Base-by-base conservation (phyloP, 2,797 vertebrate species). In the Melanotaenia pygmaea region DNA sequence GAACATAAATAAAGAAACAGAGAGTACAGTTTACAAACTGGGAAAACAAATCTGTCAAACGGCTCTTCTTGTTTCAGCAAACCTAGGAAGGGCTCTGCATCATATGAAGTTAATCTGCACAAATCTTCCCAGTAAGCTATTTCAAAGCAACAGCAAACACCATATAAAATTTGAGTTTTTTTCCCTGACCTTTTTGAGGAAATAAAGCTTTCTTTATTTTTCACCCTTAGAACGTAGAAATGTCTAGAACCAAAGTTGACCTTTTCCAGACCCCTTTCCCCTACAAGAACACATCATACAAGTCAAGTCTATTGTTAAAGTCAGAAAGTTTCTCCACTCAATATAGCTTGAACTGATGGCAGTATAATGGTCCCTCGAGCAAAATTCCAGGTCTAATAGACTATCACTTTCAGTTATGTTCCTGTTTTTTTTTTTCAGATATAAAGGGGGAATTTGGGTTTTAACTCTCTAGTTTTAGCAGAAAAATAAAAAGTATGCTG, bases 381-480 rank as follows among this genome's bases (percentile, higher is more conserved):
- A 13, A 74, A 37, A 37, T 35, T 65, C 60, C 11, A 40, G 34
- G 22, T 64, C 54, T 62, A 45, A 2, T 13, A 35, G 67, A 63
- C 30, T 32, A 32, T 32, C 30, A 32, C 30, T 32, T 32, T 32
- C 12, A 47, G 5, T 16, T 35, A 10, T 57, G 24, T 22, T n/a
- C 1, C 26, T 13, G 28, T 54, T 54, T 50, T 58, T 54, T 54
- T 50, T 58, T 58, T 13, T 64, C 34, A 58, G 8, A 62, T 22
- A 13, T 4, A n/a, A 51, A 22, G 22, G 3, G 20, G 10, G 20
- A 51, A 35, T 35, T 35, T 7, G 35, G 35, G 35, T 10, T 26
- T 38, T 5, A 32, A 34, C 26, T 2, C 24, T 24, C 26, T 4
- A 38, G 60, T 14, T 43, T 60, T 4, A 59, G 26, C 26, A 63